Conservation (phyloP, 2,113 vertebrate genomes). For the Nesospiza acunhae region DNA sequence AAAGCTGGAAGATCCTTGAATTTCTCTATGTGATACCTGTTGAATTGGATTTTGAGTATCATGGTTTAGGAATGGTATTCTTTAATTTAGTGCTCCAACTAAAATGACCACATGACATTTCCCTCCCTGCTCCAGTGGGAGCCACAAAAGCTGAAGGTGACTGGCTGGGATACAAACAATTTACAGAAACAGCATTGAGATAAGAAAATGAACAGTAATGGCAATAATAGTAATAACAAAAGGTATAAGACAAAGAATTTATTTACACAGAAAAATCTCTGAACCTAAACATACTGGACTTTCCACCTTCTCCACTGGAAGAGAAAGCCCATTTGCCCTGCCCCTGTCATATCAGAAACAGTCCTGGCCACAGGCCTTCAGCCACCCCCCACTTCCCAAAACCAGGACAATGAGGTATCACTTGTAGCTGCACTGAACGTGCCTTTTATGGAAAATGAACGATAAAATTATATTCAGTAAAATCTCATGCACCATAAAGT, state of each 20-base stretch:
- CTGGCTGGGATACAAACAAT: background rate
- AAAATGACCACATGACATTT: background rate
- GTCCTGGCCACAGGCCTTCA: rapidly evolving
- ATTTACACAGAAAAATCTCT: no score
- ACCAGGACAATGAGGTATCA: background rate
- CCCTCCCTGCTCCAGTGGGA: background rate
- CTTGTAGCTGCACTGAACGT: rapidly evolving
- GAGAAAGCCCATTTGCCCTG: rapidly evolving
- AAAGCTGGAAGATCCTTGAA: background rate
- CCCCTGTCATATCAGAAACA: background rate
- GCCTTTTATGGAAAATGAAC: background rate
- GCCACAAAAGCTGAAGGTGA: background rate
- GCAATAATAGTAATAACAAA: background rate
- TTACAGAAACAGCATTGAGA: background rate
- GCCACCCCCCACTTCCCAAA: background rate
- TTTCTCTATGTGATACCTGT: background rate
- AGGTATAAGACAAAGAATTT: background rate
- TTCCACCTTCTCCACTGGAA: background rate
- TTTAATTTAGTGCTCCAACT: background rate
- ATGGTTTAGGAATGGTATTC: background rate
- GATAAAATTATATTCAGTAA: background rate
- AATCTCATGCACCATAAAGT: background rate
- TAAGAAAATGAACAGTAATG: background rate
- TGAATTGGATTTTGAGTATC: background rate
- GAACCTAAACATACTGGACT: background rate